These are phyloP conservation scores for Colinus virginianus DNA, from an alignment of 2,113 vertebrate genomes.

Conservation along the genomic window DNA sequence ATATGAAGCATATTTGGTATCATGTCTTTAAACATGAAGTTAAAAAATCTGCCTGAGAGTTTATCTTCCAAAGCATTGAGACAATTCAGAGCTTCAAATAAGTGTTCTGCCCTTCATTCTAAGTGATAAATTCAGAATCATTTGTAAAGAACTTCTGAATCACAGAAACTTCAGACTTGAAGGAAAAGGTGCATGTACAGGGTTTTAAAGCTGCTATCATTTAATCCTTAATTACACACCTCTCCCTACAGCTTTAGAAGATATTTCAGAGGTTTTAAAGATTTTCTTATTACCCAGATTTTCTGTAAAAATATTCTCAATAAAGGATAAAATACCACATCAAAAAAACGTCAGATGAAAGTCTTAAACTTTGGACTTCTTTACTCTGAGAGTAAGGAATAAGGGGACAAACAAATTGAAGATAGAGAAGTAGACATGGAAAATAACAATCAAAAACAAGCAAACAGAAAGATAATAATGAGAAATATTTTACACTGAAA, in stretches of 20 bases:
- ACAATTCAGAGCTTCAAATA: not conserved
- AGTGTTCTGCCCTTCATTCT: not conserved
- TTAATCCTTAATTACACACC: not conserved
- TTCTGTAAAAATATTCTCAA: not conserved
- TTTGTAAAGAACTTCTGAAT: not conserved
- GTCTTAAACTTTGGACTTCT: not conserved
- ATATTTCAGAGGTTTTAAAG: not conserved
- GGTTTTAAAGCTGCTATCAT: not conserved
- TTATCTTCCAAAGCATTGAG: not conserved
- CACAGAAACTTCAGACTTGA: not conserved
- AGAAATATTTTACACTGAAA: not conserved
- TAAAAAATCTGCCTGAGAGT: not conserved
- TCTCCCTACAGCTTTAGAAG: not conserved
- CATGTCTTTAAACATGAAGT: not conserved
- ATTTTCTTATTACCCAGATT: not conserved
- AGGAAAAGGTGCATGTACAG: not conserved
- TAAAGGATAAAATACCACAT: not conserved
- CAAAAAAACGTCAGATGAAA: not conserved
- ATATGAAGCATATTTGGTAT: not conserved
- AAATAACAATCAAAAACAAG: not conserved
- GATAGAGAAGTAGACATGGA: not conserved
- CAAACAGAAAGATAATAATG: not conserved
- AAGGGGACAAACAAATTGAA: not conserved
- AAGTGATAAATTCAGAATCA: not conserved
- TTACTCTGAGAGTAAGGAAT: not conserved